phyloP scores from a whole-genome alignment of 2,888 invertebrate genomes.

The Sinhomidia bicolor region DNA sequence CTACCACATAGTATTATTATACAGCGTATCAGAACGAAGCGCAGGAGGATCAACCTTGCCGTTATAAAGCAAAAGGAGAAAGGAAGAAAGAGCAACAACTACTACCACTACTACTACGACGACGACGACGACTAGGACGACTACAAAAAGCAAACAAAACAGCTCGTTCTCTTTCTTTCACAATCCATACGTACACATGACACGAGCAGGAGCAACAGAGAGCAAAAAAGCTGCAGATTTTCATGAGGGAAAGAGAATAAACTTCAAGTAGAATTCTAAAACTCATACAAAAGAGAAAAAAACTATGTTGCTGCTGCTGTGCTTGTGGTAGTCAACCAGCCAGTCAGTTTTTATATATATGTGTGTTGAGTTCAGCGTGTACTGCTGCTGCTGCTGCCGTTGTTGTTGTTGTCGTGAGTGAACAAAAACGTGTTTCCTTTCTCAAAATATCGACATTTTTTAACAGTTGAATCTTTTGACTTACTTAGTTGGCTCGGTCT shows the following conservation, averaged over 20 bases:
- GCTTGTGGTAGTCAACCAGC: background rate
- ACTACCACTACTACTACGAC: background rate
- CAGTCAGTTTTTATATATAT: background rate
- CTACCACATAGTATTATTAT: no score
- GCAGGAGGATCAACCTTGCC: background rate
- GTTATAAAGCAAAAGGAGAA: background rate
- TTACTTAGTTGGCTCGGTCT: background rate
- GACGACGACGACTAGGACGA: no score
- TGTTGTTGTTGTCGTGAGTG: conserved; percentile 8
- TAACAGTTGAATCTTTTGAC: background rate
- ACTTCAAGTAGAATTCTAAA: background rate
- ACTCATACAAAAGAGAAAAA: background rate
- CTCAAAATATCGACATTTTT: conserved; percentile 29
- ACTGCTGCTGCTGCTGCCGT: background rate
- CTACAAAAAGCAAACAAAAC: conserved; percentile 52
- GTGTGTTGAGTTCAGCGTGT: no score
- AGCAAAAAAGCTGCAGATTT: conserved; percentile 28
- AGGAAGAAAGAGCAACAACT: conserved; percentile 64
- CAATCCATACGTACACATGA: conserved; percentile 59
- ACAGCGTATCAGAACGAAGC: background rate
- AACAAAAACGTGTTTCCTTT: conserved; percentile 36
- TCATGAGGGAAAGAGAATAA: background rate
- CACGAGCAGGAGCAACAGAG: conserved; percentile 59
- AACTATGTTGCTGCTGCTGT: background rate
- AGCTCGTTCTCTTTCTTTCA: conserved; percentile 61